Conservation (phyloP, 2,797 vertebrate species). For the Smutsia gigantea region DNA sequence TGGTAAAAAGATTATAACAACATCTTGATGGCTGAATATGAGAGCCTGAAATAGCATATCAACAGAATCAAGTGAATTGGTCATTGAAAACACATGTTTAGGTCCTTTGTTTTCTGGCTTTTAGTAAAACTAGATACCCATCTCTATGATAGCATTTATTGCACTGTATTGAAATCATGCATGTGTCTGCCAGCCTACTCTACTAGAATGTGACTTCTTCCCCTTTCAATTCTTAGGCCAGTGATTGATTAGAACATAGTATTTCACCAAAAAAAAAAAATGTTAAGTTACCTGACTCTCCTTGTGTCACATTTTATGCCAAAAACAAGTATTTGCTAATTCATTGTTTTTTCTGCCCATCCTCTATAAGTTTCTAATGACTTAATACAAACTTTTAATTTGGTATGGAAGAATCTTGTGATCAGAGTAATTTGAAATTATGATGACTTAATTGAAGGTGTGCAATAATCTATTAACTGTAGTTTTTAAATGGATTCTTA, state of each 20-base stretch:
- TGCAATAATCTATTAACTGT: not conserved
- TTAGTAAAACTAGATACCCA: not conserved
- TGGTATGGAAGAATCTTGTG: conserved; percentile 9
- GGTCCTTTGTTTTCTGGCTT: not conserved
- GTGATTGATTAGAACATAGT: not conserved
- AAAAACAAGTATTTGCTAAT: not conserved
- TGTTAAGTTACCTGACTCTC: not conserved
- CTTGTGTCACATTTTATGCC: not conserved
- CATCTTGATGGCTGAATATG: not conserved
- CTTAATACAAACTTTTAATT: conserved; percentile 16
- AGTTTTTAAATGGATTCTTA: conserved; percentile 39
- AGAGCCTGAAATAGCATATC: not conserved
- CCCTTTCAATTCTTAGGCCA: not conserved
- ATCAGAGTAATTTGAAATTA: conserved; percentile 44
- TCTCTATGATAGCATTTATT: not conserved
- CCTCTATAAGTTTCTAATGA: not conserved
- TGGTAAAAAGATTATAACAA: not conserved
- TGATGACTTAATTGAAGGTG: not conserved
- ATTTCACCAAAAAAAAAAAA: not conserved
- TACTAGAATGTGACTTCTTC: not conserved
- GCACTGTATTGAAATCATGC: not conserved
- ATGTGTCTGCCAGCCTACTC: not conserved
- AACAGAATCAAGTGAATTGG: not conserved
- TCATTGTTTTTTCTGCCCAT: not conserved
- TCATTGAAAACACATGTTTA: not conserved